phyloP scores from a whole-genome alignment of 2,797 vertebrate genomes.

The Remorina albescens region DNA sequence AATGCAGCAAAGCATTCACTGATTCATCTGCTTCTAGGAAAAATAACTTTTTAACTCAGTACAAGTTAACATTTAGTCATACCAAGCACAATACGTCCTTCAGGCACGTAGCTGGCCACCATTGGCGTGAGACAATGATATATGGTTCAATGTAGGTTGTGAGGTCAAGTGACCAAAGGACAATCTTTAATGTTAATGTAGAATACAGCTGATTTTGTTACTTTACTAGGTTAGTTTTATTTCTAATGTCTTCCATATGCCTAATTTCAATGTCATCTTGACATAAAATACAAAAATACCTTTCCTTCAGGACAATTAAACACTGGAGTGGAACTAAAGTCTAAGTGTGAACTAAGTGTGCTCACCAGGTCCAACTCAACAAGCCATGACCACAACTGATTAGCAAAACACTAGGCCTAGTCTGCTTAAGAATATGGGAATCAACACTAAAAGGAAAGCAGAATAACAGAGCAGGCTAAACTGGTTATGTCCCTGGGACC shows the following conservation, averaged over 20 bases:
- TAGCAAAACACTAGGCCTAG: constrained; percentile 48
- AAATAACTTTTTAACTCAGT: constrained; percentile 15
- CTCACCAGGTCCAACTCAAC: constrained; percentile 64
- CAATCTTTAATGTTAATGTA: too few species aligned
- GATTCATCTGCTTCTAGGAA: constrained; percentile 2
- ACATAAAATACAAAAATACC: not conserved
- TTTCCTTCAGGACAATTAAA: constrained; percentile 27
- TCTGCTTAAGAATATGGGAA: constrained; percentile 57
- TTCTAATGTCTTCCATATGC: too few species aligned
- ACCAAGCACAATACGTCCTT: constrained; percentile 17
- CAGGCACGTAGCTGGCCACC: too few species aligned
- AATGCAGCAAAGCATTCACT: too few species aligned
- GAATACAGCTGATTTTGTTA: too few species aligned
- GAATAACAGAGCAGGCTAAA: constrained; percentile 30
- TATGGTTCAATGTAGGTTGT: too few species aligned
- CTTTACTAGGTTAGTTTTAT: too few species aligned
- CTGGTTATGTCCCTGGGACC: constrained; percentile 43
- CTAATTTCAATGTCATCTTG: too few species aligned
- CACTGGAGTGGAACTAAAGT: not conserved
- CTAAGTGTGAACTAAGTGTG: constrained; percentile 18
- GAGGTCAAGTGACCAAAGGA: too few species aligned
- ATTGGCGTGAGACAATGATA: too few species aligned
- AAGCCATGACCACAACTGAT: constrained; percentile 52
- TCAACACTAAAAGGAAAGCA: constrained; percentile 37
- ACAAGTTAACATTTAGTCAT: constrained; percentile 45